A percentile compares a stretch with the other conserved stretches of the same genome.
Evolutionary conservation across 2,888 invertebrate genomes (phyloP).

Genomic region (Melieria picta): DNA sequence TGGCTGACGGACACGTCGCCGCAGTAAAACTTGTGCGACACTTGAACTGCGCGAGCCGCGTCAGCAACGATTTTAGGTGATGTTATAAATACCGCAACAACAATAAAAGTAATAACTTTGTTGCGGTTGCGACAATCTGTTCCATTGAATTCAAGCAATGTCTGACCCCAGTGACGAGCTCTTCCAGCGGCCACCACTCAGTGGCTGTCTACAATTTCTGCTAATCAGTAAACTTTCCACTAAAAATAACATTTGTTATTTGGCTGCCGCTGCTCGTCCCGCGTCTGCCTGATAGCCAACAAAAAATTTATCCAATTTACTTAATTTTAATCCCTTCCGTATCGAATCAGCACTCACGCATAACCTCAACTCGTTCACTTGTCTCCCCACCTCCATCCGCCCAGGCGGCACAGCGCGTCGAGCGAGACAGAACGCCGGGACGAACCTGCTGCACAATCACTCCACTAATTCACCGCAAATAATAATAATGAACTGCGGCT

Average conservation of each 20-base stretch:
- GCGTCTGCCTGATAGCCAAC: constrained; percentile 23
- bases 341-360: constrained; percentile 56
- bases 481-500: constrained; percentile 59
- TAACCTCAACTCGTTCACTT: neutral
- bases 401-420: no score
- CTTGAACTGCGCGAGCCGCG: no score
- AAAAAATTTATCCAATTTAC: constrained; percentile 54
- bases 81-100: no score
- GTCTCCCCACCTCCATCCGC: no score
- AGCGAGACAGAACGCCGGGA: no score
- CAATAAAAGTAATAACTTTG: no score
- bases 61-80: no score
- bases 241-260: constrained; percentile 20
- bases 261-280: constrained; percentile 24
- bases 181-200: no score
- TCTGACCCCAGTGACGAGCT: no score
- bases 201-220: neutral
- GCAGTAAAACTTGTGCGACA: neutral
- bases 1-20: neutral
- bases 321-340: constrained; percentile 66
- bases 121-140: no score
- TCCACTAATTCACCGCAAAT: constrained; percentile 57
- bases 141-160: no score
- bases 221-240: constrained; percentile 14
- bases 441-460: constrained; percentile 35